phyloP scores from a whole-genome alignment of 1,140 invertebrate species.

The Hormaphis cornu region DNA sequence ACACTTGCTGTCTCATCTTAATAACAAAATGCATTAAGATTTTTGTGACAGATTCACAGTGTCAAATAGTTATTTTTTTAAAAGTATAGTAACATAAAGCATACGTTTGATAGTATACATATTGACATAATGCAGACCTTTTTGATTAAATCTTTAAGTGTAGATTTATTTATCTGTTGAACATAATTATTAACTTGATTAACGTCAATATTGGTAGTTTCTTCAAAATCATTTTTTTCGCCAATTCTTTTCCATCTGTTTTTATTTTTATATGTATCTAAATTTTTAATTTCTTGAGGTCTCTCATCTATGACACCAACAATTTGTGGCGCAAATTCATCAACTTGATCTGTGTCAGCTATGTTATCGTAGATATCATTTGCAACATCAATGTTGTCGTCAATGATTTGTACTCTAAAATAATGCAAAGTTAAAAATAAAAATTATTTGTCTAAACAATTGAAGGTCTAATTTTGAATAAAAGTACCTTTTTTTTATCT shows the following conservation, averaged over 20 bases:
- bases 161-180: slow-evolving; percentile 28
- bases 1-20: too few relatives aligned
- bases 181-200: slow-evolving; percentile 33
- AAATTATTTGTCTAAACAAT: not conserved
- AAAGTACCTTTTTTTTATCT: slow-evolving; percentile 36
- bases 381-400: slow-evolving; percentile 64
- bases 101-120: too few relatives aligned
- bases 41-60: too few relatives aligned
- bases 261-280: slow-evolving; percentile 53
- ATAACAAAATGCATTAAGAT: too few relatives aligned
- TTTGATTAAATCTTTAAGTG: slow-evolving; percentile 1
- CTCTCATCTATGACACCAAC: slow-evolving; percentile 84
- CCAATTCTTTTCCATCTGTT: slow-evolving; percentile 64
- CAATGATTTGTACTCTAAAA: slow-evolving; percentile 76
- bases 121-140: not conserved
- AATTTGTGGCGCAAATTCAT: slow-evolving; percentile 80
- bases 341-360: slow-evolving; percentile 56
- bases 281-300: slow-evolving; percentile 54
- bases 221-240: slow-evolving; percentile 39
- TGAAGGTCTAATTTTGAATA: slow-evolving; percentile 1
- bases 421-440: slow-evolving; percentile 32
- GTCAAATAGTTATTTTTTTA: too few relatives aligned
- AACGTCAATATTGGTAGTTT: slow-evolving; percentile 38
- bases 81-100: too few relatives aligned
- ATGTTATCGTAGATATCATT: slow-evolving; percentile 53